These are phyloP conservation scores for Ornithoptera alexandrae DNA, from an alignment of 2,888 invertebrate species.

Conservation along the genomic window DNA sequence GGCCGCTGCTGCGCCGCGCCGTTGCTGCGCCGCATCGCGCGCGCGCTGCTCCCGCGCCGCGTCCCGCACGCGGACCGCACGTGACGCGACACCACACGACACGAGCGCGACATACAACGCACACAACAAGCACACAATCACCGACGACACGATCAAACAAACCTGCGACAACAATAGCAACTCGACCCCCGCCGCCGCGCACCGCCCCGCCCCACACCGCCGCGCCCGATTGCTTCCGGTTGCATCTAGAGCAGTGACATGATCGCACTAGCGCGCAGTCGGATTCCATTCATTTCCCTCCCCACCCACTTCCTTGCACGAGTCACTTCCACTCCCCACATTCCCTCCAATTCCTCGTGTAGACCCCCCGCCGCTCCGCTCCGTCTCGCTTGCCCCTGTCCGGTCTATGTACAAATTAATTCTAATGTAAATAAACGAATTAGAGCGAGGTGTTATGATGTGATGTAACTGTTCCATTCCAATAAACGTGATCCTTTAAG, in stretches of 20 bases:
- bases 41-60: constrained; percentile 28
- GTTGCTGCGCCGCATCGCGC: constrained; percentile 82
- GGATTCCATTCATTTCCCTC: constrained; percentile 3
- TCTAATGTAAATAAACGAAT: constrained; percentile 41
- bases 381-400: not conserved
- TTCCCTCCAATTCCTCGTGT: too few relatives aligned
- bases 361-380: too few relatives aligned
- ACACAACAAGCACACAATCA: too few relatives aligned
- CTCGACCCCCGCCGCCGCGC: not conserved
- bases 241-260: too few relatives aligned
- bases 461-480: constrained; percentile 64
- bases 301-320: constrained; percentile 15
- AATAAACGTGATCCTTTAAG: constrained; percentile 54
- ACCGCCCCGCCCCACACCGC: not conserved
- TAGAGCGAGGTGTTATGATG: constrained; percentile 50
- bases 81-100: constrained; percentile 22
- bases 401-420: constrained; percentile 45
- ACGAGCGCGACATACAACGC: constrained; percentile 1
- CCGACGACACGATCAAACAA: too few relatives aligned
- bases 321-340: constrained; percentile 16
- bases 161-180: too few relatives aligned
- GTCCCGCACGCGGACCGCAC: constrained; percentile 18
- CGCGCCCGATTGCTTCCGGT: not conserved
- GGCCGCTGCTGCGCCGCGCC: constrained; percentile 36
- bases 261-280: too few relatives aligned